A percentile compares a stretch with the other conserved stretches of the same genome.
Conservation (phyloP, 2,888 invertebrate genomes). For the Diploptera punctata region DNA sequence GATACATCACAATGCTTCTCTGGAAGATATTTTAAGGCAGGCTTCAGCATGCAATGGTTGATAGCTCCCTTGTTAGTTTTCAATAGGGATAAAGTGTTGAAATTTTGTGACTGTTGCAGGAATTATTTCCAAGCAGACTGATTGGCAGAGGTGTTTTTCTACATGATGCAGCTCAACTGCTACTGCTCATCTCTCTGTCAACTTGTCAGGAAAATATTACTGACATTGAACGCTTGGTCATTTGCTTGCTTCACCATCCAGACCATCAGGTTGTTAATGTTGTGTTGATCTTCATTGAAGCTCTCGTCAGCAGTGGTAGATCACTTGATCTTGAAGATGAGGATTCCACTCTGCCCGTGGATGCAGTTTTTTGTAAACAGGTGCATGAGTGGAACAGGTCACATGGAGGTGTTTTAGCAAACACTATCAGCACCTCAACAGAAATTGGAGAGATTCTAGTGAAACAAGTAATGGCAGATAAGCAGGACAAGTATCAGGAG, state of each 20-base stretch:
- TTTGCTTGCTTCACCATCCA: not conserved
- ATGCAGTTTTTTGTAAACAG: not conserved
- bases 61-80: no score
- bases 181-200: not conserved
- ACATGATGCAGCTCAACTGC: not conserved
- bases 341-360: not conserved
- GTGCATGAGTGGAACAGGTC: not conserved
- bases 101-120: not conserved
- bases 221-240: not conserved
- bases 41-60: no score
- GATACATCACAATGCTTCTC: no score
- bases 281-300: not conserved
- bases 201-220: not conserved
- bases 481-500: not conserved
- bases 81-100: no score
- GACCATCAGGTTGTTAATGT: not conserved
- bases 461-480: not conserved
- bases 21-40: no score
- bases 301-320: not conserved
- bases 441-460: not conserved
- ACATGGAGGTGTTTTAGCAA: not conserved
- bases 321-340: not conserved
- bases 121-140: not conserved
- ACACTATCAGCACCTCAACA: not conserved
- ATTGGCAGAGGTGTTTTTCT: not conserved